Evolutionary conservation across 2,797 vertebrate species (phyloP), one percentile per base, ranked within the genome.

Genomic region (Emydoidea blandingii): DNA sequence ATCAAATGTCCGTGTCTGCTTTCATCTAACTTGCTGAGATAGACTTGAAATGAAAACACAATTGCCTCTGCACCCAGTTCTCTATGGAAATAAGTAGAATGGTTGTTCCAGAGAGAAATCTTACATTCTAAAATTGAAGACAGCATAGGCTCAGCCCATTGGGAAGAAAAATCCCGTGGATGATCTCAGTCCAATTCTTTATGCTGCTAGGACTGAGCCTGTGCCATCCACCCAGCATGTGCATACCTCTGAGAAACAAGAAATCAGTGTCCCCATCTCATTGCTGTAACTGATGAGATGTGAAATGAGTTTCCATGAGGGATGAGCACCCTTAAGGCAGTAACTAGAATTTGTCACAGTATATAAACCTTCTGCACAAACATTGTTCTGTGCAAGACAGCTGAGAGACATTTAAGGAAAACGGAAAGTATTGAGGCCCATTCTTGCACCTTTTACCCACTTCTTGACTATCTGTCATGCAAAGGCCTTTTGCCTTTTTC

Each of bases 251-350:
- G 65, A 97, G 91, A 97, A 94, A 94, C 56, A 89, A 95, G 88
- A 97, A 96, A 87, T 90, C 25, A 0, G 53, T 84, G 96, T 98
- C 78, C 83, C 68, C 25, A 44, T 89, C 82, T 96, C 47, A 57
- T 91, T 89, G 79, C 80, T 95, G 81, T 92, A 95, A 95, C 94
- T 93, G 96, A 97, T 97, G 95, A 97, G 92, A 97, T 97, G 96
- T 97, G 97, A 98, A 98, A 97, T 91, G 91, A 96, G 92, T 95
- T 97, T 98, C 93, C 12, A 0, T 41, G 87, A 97, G 86, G 87
- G 94, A 84, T 91, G 95, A 95, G 86, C 68, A 82, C 74, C 95
- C 79, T 94, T 96, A 96, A 94, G 85, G 94, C 96, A 94, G 91
- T 89, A 94, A 92, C 76, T 62, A 84, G 96, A 96, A 94, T 90